phyloP scores from a whole-genome alignment of 2,888 invertebrate species.

The Mimas tiliae region DNA sequence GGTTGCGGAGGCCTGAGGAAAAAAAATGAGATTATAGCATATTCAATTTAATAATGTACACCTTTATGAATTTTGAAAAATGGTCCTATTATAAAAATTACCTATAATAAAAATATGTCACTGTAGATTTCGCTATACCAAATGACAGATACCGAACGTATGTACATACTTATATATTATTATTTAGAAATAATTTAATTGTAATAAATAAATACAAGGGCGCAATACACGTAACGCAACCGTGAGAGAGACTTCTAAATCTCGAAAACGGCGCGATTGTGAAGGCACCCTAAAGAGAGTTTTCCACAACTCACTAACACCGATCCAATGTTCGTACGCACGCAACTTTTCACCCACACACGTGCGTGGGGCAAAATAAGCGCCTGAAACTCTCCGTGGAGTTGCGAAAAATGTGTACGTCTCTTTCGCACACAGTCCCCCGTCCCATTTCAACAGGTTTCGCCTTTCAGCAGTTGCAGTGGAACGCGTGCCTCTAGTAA shows the following conservation, averaged over 20 bases:
- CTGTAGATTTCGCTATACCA: background rate
- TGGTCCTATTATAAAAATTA: background rate
- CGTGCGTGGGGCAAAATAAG: slow-evolving; percentile 71
- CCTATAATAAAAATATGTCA: background rate
- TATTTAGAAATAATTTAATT: background rate
- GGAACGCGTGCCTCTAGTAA: slow-evolving; percentile 81
- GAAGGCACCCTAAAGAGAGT: slow-evolving; percentile 79
- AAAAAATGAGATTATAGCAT: background rate
- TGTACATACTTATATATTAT: background rate
- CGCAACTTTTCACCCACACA: slow-evolving; percentile 81
- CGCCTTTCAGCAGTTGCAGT: slow-evolving; percentile 81
- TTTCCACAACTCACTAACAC: slow-evolving; percentile 83
- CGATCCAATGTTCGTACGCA: slow-evolving; percentile 68
- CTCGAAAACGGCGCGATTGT: slow-evolving; percentile 70
- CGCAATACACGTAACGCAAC: slow-evolving; percentile 3
- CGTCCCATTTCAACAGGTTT: slow-evolving; percentile 84
- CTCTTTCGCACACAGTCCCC: slow-evolving; percentile 69
- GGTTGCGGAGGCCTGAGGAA: too few relatives aligned
- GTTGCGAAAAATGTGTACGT: slow-evolving; percentile 48
- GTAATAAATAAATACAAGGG: background rate
- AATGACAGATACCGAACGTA: background rate
- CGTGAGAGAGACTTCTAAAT: slow-evolving; percentile 50
- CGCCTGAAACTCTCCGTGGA: slow-evolving; percentile 69
- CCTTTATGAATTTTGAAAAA: background rate
- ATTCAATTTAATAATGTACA: background rate